Evolutionary conservation across 1,140 invertebrate species (phyloP), one percentile per base, ranked within the genome.

Genomic region (Eulimnadia texana): DNA sequence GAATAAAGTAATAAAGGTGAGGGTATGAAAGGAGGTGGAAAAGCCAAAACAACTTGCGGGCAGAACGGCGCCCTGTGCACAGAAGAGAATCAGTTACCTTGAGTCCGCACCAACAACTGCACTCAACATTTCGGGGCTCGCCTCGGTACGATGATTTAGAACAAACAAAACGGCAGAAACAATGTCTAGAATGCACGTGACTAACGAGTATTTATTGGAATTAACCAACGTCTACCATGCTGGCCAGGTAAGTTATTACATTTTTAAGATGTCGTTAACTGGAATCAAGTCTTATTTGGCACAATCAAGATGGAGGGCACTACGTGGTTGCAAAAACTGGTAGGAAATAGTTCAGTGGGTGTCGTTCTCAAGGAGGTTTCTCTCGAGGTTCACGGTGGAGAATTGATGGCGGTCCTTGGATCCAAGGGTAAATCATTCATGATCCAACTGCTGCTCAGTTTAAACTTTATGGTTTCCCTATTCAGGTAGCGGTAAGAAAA

Each of bases 341-440:
- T 85, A 53, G 87, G 87, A 1, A 84, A 78, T 49, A 80, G 86
- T 27, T 84, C 86, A 66, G 87, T 85, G 6, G 88, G 86, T 19
- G 77, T 90, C 11, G 90, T 95, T 50, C 76, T 95, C 0, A 90
- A 93, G 75, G 90, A 93, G 78, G 86, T 94, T 2, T 91, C 88
- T 13, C 79, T 93, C 53, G 84, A 87, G 62, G 88, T 93, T 0
- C 85, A 90, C 69, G 87, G 88, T 50, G 90, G 90, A 13, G 91
- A 94, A 75, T 88, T 95, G 47, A 82, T 93, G 67, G 91, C 91
- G 20, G 83, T 95, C 63, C 74, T 95, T 6, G 92, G 92, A 6
- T 93, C 90, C 0, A 95, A 94, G 79, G 90, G 90, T 82, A 70
- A 62, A 42, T 53, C n/a, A 24, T 53, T 61, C 22, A 23, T 3